A percentile compares a stretch with the other conserved stretches of the same genome.
These are phyloP conservation scores for Dicyrtomina minuta DNA, from an alignment of 2,888 invertebrate genomes.

Conservation along the genomic window DNA sequence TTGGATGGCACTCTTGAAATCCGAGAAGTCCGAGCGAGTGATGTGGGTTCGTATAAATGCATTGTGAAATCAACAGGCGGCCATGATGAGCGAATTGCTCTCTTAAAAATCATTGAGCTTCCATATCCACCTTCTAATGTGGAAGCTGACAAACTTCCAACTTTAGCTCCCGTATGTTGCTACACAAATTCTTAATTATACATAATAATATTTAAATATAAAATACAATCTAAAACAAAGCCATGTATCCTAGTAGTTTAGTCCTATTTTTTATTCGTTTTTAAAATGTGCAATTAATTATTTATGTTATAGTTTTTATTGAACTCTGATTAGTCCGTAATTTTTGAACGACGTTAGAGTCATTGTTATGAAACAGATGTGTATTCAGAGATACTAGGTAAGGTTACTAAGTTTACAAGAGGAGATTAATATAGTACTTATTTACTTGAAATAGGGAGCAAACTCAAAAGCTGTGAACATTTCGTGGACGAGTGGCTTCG, in stretches of 20 bases:
- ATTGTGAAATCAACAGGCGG: constrained; percentile 86
- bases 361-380: no score
- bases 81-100: constrained; percentile 84
- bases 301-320: background rate
- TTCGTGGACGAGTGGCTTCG: constrained; percentile 93
- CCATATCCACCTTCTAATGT: constrained; percentile 91
- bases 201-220: no score
- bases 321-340: background rate
- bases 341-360: no score
- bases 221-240: no score
- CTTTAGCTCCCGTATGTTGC: constrained; percentile 58
- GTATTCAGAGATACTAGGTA: no score
- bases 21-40: constrained; percentile 82
- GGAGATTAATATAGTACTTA: no score
- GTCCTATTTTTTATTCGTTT: background rate
- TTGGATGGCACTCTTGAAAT: constrained; percentile 52
- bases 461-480: constrained; percentile 75
- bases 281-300: no score
- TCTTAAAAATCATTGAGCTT: constrained; percentile 85
- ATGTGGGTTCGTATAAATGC: constrained; percentile 93
- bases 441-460: constrained; percentile 38
- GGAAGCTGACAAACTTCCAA: constrained; percentile 63
- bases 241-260: no score
- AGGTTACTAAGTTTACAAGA: no score
- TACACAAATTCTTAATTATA: no score